Base-by-base conservation (phyloP, 2,113 vertebrate species). In the Oryzias melastigma region DNA sequence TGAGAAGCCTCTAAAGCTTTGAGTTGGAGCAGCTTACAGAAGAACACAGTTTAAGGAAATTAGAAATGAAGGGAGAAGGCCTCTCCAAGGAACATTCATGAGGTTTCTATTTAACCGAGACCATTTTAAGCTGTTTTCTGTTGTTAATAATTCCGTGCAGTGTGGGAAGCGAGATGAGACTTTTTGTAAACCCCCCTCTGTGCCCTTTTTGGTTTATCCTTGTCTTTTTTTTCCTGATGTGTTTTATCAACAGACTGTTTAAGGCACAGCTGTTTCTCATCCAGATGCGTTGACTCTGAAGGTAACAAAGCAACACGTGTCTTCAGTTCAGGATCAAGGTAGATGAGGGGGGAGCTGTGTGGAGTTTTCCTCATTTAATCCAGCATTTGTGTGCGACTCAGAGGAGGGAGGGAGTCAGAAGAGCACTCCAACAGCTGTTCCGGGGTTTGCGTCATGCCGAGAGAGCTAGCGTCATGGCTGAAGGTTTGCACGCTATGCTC, bases 401-500 rank as follows among this genome's bases (percentile, higher is more conserved):
- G 35, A 53, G 68, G 13, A 44, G 44, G 64, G 52, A 4, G 49
- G 29, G 66, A 20, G 56, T 25, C 61, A 64, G 71, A 7, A 12
- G 59, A 65, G 71, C 27, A 17, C 59, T 68, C 64, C 48, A 77
- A 65, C 85, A 85, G 85, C 82, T 85, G 85, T 84, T 84, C 48
- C 69, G 56, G 72, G 43, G 67, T 78, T 78, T 84, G 80, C 77
- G 57, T 87, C 85, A 83, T 75, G 76, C 74, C 19, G 78, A 5
- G 63, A 27, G 3, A 71, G 75, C 61, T 52, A 19, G 78, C 57
- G 68, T 85, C 84, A 81, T 71, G 81, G 81, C 79, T 82, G 77
- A 68, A 42, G 61, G 75, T 85, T 87, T 47, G 77, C 85, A 87
- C 85, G 79, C 84, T 76, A 84, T 74, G 44, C 58, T 58, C 47